Conservation (phyloP, 2,797 vertebrate genomes). For the Nyctibius grandis region DNA sequence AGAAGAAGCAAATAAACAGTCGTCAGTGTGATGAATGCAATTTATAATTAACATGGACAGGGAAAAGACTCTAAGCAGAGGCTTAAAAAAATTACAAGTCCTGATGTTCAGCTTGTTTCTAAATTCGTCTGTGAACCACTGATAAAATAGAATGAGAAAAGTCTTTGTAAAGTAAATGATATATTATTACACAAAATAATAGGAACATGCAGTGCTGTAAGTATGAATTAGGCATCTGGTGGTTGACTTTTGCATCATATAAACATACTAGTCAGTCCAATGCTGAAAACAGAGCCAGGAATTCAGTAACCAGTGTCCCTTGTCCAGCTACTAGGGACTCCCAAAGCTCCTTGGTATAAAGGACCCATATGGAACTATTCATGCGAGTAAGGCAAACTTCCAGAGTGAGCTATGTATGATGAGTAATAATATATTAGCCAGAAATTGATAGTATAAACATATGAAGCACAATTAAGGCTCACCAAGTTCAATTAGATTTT, state of each 20-base stretch:
- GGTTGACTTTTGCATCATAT: conserved; percentile 59
- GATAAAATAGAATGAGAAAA: conserved; percentile 67
- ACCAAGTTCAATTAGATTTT: neutral
- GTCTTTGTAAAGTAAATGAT: conserved; percentile 63
- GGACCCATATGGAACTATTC: neutral
- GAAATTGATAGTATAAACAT: neutral
- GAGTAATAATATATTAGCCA: neutral
- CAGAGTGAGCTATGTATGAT: neutral
- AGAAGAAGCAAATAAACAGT: conserved; percentile 26
- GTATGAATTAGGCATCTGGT: conserved; percentile 68
- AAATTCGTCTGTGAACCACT: conserved; percentile 58
- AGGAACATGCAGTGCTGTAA: conserved; percentile 46
- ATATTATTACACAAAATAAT: conserved; percentile 73
- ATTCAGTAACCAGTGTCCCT: neutral
- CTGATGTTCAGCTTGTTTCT: conserved; percentile 42
- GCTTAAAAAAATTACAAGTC: conserved; percentile 40
- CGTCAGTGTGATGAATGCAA: conserved; percentile 14
- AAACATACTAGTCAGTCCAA: conserved; percentile 26
- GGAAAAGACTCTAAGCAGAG: neutral
- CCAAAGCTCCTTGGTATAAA: neutral
- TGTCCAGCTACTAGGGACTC: conserved; percentile 9
- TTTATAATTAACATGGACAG: conserved; percentile 23
- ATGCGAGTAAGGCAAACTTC: neutral
- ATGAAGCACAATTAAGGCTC: neutral
- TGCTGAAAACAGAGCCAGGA: conserved; percentile 12